Base-by-base conservation (phyloP, 2,797 vertebrate genomes). In the Nyctalus aviator region DNA sequence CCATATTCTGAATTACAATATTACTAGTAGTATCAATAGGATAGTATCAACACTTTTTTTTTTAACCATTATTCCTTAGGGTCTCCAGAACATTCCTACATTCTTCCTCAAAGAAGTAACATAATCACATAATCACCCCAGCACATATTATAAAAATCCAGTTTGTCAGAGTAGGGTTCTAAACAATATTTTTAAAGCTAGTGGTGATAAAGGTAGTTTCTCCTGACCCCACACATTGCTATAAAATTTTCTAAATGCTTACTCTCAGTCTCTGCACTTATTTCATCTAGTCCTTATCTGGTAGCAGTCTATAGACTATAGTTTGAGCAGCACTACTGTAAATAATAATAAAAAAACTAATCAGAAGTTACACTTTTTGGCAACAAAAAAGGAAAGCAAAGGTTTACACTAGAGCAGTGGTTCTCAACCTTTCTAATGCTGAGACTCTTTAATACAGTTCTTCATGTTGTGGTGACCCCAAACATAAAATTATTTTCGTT, bases 181-280 rank as follows among this genome's bases (percentile, higher is more conserved):
- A 55, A 83, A 85, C 2, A 69, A 7, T 71, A 50, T 7, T 68
- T 94, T 84, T 46, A 94, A 94, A 81, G 30, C 27, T 59, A 76
- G 44, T 30, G 84, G 15, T 69, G 8, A 62, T n/a, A 78, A 83
- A 83, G 15, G n/a, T n/a, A 6, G 10, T 15, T 6, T 0, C 1
- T 5, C 1, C 44, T 37, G 25, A 71, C 25, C 30, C 77, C 4
- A 46, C 37, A 57, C 11, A 53, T 11, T 10, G 4, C 11, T 50
- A n/a, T 76, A 41, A 81, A 14, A 12, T 77, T 93, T 94, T 94
- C 57, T 81, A 72, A 85, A 44, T 93, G 23, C 11, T 90, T 90
- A 88, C 9, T 84, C 35, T 86, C 37, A 53, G 76, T 17, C 48
- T 88, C 17, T 84, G 18, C 91, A 41, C 35, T 41, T 94, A 71